phyloP scores from a whole-genome alignment of 92 coral and sea anemone genomes.

The Palythoa heliodiscus region DNA sequence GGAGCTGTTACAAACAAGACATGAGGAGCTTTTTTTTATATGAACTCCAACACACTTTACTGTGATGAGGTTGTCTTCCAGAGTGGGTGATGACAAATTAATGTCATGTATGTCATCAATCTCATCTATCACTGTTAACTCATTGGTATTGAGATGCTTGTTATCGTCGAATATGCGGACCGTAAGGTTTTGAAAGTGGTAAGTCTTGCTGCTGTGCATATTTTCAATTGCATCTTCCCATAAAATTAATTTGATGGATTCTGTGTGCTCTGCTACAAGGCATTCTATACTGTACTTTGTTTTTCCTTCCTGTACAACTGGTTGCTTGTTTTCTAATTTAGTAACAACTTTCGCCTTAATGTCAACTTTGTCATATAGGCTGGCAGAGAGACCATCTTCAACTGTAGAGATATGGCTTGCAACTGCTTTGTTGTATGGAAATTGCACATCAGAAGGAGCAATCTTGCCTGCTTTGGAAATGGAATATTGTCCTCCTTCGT shows the following conservation, averaged over 20 bases:
- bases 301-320: too few relatives aligned
- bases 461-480: constrained; percentile 44
- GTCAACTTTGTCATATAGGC: constrained; percentile 41
- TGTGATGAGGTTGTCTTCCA: constrained; percentile 34
- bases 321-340: too few relatives aligned
- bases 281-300: background rate
- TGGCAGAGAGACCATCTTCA: constrained; percentile 49
- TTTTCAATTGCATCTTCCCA: too few relatives aligned
- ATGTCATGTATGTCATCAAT: constrained; percentile 29
- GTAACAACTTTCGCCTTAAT: too few relatives aligned
- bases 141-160: constrained; percentile 38
- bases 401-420: constrained; percentile 54
- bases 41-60: background rate
- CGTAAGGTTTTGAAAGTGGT: constrained; percentile 29
- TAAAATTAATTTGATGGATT: too few relatives aligned
- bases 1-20: constrained; percentile 14
- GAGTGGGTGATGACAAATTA: constrained; percentile 27
- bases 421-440: constrained; percentile 42
- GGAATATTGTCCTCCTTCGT: constrained; percentile 53
- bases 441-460: too few relatives aligned
- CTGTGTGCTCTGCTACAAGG: too few relatives aligned
- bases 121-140: constrained; percentile 32
- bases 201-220: constrained; percentile 9
- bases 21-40: constrained; percentile 5
- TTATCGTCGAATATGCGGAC: constrained; percentile 23